These are phyloP conservation scores for Tolypeutes matacus DNA, from an alignment of 2,797 vertebrate species.

Conservation along the genomic window DNA sequence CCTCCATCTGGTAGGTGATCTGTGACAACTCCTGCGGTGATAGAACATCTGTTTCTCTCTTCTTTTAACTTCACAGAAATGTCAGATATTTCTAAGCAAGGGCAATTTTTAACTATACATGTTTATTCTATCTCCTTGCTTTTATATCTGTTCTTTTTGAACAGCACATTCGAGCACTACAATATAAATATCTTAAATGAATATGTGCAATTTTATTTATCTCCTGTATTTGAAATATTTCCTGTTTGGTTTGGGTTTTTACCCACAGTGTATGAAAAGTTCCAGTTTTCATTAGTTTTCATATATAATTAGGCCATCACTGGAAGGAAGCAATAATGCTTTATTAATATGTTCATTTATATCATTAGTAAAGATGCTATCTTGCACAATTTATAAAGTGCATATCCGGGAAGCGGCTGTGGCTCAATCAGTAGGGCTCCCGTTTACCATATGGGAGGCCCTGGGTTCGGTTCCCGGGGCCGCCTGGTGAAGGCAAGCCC, in stretches of 20 bases:
- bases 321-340: background rate
- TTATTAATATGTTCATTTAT: slow-evolving; percentile 3
- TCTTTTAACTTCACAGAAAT: slow-evolving; percentile 59
- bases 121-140: background rate
- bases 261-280: background rate
- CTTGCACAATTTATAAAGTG: background rate
- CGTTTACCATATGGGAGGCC: too few species aligned
- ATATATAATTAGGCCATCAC: slow-evolving; percentile 8
- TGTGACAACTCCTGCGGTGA: background rate
- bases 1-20: slow-evolving; percentile 70
- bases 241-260: background rate
- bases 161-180: background rate
- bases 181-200: background rate
- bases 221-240: background rate
- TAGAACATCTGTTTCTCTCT: slow-evolving; percentile 70
- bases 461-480: too few species aligned
- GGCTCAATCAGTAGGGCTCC: too few species aligned
- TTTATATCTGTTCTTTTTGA: slow-evolving; percentile 57
- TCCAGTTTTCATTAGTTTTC: background rate
- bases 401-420: too few species aligned
- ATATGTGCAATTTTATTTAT: background rate
- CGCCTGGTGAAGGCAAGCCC: too few species aligned
- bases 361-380: background rate
- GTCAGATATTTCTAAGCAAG: slow-evolving; percentile 43
- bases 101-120: slow-evolving; percentile 22